A percentile compares a stretch with the other conserved stretches of the same genome.
phyloP scores from a whole-genome alignment of 35 echinoderm and acorn worm genomes.

The Lytechinus pictus region DNA sequence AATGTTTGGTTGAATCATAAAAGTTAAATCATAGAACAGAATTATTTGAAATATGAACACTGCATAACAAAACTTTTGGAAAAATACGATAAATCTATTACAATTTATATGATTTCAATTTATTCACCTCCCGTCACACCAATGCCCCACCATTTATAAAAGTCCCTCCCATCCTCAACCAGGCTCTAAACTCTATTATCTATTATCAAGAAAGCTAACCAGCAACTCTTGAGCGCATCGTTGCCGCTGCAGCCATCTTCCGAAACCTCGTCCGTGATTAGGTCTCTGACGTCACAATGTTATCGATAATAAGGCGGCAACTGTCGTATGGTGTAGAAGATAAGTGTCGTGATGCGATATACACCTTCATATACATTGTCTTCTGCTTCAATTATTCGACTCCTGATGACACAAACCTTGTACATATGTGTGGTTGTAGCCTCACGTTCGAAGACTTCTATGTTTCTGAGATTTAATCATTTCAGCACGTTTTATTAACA shows the following conservation, averaged over 20 bases:
- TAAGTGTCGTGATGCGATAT: conserved; percentile 52
- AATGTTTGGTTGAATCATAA: no score
- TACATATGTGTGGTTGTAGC: neutral
- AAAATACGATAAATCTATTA: no score
- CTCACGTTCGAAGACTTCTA: neutral
- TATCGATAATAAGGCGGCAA: conserved; percentile 56
- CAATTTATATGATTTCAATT: neutral
- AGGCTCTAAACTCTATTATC: neutral
- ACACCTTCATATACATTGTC: conserved; percentile 27
- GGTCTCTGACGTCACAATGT: conserved; percentile 33
- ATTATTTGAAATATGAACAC: no score
- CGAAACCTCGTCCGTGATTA: neutral
- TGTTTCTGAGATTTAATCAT: neutral
- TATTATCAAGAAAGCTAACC: neutral
- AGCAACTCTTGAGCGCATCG: neutral
- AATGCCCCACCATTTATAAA: no score
- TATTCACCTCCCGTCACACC: neutral
- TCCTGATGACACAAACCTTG: neutral
- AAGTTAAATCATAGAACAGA: no score
- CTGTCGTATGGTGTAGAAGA: conserved; percentile 42
- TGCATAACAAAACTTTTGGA: no score
- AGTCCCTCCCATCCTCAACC: no score
- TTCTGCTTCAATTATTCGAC: conserved; percentile 16
- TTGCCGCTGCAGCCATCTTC: neutral
- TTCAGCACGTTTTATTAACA: neutral